Evolutionary conservation across 2,113 vertebrate species (phyloP).

Genomic region (Aphelocoma coerulescens): DNA sequence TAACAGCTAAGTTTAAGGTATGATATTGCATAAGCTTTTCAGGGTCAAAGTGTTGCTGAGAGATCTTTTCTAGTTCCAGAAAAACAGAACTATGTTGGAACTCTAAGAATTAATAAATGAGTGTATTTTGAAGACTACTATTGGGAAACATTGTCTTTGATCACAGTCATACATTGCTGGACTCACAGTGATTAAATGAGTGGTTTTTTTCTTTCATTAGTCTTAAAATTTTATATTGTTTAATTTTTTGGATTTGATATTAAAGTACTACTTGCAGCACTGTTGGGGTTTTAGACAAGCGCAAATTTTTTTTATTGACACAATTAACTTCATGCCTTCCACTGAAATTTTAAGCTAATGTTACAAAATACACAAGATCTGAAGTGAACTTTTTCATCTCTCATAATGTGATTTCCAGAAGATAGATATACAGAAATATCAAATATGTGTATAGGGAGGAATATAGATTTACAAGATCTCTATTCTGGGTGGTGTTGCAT

Average conservation of each 20-base stretch:
- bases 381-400: not conserved
- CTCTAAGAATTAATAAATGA: not conserved
- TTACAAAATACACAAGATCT: not conserved
- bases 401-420: not conserved
- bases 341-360: not conserved
- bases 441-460: not conserved
- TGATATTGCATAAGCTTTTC: not conserved
- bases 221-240: not conserved
- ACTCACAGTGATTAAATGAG: not conserved
- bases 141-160: not conserved
- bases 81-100: not conserved
- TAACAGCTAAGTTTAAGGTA: conserved; percentile 97
- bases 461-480: not conserved
- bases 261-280: not conserved
- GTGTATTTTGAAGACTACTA: not conserved
- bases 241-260: not conserved
- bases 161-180: not conserved
- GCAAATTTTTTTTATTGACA: not conserved
- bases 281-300: no score
- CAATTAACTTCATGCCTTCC: not conserved
- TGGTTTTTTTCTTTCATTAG: not conserved
- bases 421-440: not conserved
- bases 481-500: not conserved
- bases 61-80: not conserved
- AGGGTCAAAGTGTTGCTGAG: not conserved